These are phyloP conservation scores for Rhynchonema sp. DNA, from an alignment of 2,888 invertebrate genomes.

Conservation along the genomic window DNA sequence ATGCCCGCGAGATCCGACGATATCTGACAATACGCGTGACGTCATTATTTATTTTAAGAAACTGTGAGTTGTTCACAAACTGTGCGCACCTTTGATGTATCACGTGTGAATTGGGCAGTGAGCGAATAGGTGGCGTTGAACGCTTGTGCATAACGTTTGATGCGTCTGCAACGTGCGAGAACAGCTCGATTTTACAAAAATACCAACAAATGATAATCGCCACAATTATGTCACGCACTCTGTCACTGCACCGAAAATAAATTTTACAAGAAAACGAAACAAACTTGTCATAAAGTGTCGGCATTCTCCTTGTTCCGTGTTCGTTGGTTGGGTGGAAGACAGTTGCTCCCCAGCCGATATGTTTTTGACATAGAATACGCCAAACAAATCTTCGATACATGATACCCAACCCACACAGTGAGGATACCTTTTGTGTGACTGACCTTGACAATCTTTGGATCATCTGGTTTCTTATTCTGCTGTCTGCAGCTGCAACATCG, in stretches of 20 bases:
- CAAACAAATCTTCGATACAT: neutral
- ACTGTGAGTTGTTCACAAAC: too few relatives aligned
- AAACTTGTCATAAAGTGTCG: constrained; percentile 66
- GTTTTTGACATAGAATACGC: too few relatives aligned
- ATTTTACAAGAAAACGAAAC: too few relatives aligned
- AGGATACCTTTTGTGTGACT: too few relatives aligned
- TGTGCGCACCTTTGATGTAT: neutral
- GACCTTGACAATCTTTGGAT: constrained; percentile 51
- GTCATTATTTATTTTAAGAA: too few relatives aligned
- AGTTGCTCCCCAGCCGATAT: constrained; percentile 39
- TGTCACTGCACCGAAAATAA: too few relatives aligned
- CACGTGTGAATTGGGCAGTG: neutral
- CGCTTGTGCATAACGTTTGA: neutral
- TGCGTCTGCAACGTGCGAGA: constrained; percentile 1
- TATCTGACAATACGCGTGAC: too few relatives aligned
- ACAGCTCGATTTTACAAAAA: constrained; percentile 1
- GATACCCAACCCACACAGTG: too few relatives aligned
- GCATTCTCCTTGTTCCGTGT: constrained; percentile 85
- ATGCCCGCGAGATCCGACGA: too few relatives aligned
- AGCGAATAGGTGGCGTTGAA: neutral
- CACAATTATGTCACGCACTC: too few relatives aligned
- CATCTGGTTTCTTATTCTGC: constrained; percentile 70
- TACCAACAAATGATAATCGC: neutral
- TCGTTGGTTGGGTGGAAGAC: constrained; percentile 78
- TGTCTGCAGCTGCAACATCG: constrained; percentile 45